Conservation (phyloP, 1,140 invertebrate genomes). For the Drosophila sechellia region DNA sequence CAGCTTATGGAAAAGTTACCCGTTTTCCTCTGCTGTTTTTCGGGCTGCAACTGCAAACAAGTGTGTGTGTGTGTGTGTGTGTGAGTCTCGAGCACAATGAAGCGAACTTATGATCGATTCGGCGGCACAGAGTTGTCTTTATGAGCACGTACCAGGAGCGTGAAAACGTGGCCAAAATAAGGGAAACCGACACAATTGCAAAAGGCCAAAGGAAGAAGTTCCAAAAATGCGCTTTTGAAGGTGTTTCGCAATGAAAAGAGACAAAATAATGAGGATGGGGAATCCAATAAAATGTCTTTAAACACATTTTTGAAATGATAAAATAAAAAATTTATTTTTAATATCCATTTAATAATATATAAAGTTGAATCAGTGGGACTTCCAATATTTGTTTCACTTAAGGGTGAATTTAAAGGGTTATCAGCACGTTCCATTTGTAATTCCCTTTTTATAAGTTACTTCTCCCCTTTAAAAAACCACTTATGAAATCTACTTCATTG, state of each 20-base stretch:
- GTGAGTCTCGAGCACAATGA: constrained; percentile 30
- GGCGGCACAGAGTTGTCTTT: constrained; percentile 50
- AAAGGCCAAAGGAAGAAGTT: background rate
- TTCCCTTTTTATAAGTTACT: background rate
- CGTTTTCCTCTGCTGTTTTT: constrained; percentile 7
- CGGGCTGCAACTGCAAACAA: constrained; percentile 23
- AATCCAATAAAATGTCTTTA: background rate
- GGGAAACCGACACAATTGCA: background rate
- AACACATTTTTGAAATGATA: no score
- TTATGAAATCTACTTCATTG: constrained; percentile 9
- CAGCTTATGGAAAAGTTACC: constrained; percentile 64
- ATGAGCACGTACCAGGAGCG: constrained; percentile 48
- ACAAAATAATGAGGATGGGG: background rate
- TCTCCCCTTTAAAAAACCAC: constrained; percentile 4
- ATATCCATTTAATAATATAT: no score
- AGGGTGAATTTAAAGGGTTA: constrained; percentile 9
- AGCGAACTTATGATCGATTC: constrained; percentile 69
- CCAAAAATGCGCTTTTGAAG: background rate
- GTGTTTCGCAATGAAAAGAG: background rate
- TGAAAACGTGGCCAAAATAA: constrained; percentile 36
- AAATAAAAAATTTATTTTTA: no score
- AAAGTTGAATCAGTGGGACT: background rate
- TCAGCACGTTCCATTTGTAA: constrained; percentile 17
- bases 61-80: constrained; percentile 8
- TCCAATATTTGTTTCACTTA: background rate